Base-by-base conservation (phyloP, 1,140 invertebrate genomes). In the Temnothorax curvispinosus region DNA sequence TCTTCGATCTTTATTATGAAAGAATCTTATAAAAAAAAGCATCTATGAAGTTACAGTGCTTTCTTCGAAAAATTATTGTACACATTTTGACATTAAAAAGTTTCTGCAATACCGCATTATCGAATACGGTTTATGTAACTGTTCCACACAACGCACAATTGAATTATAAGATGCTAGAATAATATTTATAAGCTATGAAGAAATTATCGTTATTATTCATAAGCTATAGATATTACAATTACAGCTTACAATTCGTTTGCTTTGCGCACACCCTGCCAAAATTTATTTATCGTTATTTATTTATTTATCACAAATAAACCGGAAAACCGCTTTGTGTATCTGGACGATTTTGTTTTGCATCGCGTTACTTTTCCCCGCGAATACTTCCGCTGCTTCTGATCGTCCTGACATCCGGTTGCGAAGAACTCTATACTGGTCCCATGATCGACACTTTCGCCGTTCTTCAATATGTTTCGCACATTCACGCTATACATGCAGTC, bases 401-500 rank as follows among this genome's bases (percentile, higher is more conserved):
- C 88, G 0, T 88, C 86, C 27, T 87, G 80, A 64, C 92, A 93
- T 47, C 90, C 88, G 11, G 78, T 92, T 21, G 92, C 87, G 0
- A 89, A 74, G 9, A 93, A 93, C 35, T 93, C 92, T 56, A 93
- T 90, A 27, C 71, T 89, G 11, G 74, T 74, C 9, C 88, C 91
- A 8, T 91, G 87, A 5, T 87, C 87, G 5, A 90, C 50, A 9
- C 11, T 82, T 15, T 72, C 88, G 15, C 74, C 64, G 1, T 74
- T 27, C 15, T 86, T 85, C 18, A 56, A 32, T 15, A 93, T 52
- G 38, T 78, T 93, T 47, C 74, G 86, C 2, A 93, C 91, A 50
- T 89, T 92, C 0, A 89, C 92, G 11, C 69, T 87, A 69, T 93
- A 93, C 18, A 89, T 92, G 32, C 92, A 93, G 18, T 91, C 89